Evolutionary conservation across 1,140 invertebrate genomes (phyloP), one percentile per base, ranked within the genome.

Genomic region (Battus philenor): DNA sequence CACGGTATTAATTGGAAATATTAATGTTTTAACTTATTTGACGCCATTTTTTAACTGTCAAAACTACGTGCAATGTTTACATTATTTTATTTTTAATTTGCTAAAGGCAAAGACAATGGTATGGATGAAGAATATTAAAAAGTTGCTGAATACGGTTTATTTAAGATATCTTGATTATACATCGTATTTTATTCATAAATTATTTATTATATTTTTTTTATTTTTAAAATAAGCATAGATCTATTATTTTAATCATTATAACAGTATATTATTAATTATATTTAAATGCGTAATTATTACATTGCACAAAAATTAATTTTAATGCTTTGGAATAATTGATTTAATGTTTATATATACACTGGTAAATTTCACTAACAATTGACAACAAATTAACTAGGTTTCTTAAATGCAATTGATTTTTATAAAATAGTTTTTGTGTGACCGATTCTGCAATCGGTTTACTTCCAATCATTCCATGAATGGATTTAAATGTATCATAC

Each of bases 301-400:
- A 34, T 34, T 20, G 2, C 6, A 20, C 6, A 3, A 1, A 17
- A 34, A 34, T 34, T 11, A 34, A 11, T 34, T 34, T 34, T 18
- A 34, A 34, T 17, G n/a, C 8, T 16, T 34, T 34, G 16, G 32
- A 16, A 34, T 17, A 17, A 18, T 16, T 15, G 16, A 16, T 34
- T 33, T n/a, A 3, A 20, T 6, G 18, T 3, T 20, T 20, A 30
- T 60, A 60, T 60, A 30, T 60, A 60, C 49, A 60, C 22, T 50
- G 36, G 46, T 33, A 44, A 55, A 52, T 49, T 47, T 47, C 24
- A 36, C 36, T 68, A 68, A 63, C 56, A 68, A 65, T 68, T 68
- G 59, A 68, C 58, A 61, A 63, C 53, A 58, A 59, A 65, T 47
- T 48, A 45, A 20, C 29, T 34, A 45, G 31, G 54, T 50, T 48